Conservation (phyloP, 2,797 vertebrate species). For the Apodemus agrarius region DNA sequence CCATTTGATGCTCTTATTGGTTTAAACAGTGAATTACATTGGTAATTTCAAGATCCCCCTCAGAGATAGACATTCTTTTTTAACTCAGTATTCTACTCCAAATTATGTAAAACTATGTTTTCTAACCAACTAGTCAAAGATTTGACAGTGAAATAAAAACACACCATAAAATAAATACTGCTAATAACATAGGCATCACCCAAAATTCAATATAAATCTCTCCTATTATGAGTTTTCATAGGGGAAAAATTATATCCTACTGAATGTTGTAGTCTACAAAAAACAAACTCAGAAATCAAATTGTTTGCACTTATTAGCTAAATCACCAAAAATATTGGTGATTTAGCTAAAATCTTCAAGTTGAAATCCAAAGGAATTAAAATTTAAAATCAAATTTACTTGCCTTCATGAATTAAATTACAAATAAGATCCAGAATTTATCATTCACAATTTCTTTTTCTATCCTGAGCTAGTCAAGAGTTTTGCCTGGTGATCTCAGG, state of each 20-base stretch:
- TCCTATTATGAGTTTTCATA: conserved; percentile 18
- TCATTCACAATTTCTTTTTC: neutral
- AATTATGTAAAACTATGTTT: neutral
- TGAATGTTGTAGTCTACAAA: neutral
- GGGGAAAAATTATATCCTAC: conserved; percentile 19
- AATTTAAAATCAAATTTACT: conserved; percentile 1
- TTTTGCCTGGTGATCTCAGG: neutral
- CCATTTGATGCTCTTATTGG: neutral
- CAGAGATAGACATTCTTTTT: neutral
- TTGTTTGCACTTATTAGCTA: neutral
- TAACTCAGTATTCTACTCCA: neutral
- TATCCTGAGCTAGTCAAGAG: neutral
- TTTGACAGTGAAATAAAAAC: conserved; percentile 1
- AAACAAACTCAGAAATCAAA: conserved; percentile 50
- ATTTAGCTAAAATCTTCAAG: conserved; percentile 17
- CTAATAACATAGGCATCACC: neutral
- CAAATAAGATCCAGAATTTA: neutral
- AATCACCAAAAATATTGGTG: no score
- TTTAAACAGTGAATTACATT: conserved; percentile 26
- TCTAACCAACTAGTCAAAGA: conserved; percentile 29
- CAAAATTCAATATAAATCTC: conserved; percentile 37
- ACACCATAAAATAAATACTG: conserved; percentile 7
- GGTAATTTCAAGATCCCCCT: neutral
- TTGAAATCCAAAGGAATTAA: conserved; percentile 40
- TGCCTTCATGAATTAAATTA: conserved; percentile 38